A percentile compares a stretch with the other conserved stretches of the same genome.
Evolutionary conservation across 2,888 invertebrate genomes (phyloP).

Genomic region (Unio pictorum): DNA sequence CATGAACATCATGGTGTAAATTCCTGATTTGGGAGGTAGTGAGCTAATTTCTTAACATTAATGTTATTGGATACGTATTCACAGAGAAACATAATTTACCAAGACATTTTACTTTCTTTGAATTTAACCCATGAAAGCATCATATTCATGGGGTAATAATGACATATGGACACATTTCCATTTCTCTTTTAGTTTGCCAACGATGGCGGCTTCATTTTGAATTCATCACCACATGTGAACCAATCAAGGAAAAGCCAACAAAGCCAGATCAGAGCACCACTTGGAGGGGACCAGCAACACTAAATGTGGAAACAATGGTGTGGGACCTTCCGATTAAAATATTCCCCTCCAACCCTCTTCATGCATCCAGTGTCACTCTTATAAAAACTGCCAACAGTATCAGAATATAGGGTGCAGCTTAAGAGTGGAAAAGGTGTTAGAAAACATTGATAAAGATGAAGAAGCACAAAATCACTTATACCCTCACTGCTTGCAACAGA

Average conservation of each 20-base stretch:
- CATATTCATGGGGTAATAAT: no score
- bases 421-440: constrained; percentile 5
- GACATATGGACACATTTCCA: constrained; percentile 35
- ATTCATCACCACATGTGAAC: constrained; percentile 78
- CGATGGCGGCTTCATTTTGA: constrained; percentile 98
- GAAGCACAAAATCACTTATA: no score
- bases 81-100: no score
- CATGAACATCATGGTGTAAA: no score
- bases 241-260: constrained; percentile 70
- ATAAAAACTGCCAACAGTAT: constrained; percentile 39
- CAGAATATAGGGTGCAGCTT: constrained; percentile 13
- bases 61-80: no score
- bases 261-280: constrained; percentile 75
- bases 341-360: constrained; percentile 87
- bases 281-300: constrained; percentile 88
- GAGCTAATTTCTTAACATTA: no score
- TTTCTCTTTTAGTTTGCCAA: constrained; percentile 80
- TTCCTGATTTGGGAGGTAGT: no score
- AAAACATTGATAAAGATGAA: no score
- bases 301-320: constrained; percentile 97
- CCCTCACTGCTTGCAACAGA: no score
- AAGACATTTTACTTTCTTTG: no score
- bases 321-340: constrained; percentile 97
- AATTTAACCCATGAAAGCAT: no score
- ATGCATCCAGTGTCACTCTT: constrained; percentile 62